These are phyloP conservation scores for Ophthalmolycus amberensis DNA, from an alignment of 2,113 vertebrate species.

Conservation along the genomic window DNA sequence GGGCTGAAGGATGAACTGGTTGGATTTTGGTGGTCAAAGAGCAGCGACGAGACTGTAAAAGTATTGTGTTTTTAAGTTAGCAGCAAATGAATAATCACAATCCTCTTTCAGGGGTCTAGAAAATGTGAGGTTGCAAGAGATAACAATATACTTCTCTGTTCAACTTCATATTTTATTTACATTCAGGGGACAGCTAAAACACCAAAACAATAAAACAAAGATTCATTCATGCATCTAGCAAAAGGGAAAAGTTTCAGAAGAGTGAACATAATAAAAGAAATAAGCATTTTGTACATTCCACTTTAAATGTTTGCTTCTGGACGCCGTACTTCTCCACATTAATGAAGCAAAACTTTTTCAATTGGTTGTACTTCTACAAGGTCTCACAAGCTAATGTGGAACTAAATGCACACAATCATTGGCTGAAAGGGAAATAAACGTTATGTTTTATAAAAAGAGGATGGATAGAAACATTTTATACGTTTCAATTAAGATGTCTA, in stretches of 20 bases:
- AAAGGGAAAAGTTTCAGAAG: not conserved
- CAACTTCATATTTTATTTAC: not conserved
- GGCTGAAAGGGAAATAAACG: not conserved
- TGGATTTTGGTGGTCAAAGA: not conserved
- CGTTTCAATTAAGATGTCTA: slow-evolving; percentile 40
- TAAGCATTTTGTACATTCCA: not conserved
- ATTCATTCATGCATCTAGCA: not conserved
- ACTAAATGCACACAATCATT: not conserved
- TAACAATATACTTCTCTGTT: not conserved
- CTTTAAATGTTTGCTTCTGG: not conserved
- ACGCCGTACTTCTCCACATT: not conserved
- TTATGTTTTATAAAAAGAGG: slow-evolving; percentile 7
- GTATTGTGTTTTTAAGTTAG: not conserved
- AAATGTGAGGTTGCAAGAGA: not conserved
- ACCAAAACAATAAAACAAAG: not conserved
- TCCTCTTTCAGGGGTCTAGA: not conserved
- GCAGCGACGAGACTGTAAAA: not conserved
- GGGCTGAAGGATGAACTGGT: no score
- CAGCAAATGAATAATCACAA: not conserved
- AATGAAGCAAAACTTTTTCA: not conserved
- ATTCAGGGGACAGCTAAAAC: not conserved
- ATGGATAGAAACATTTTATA: slow-evolving; percentile 11
- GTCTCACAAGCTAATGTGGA: not conserved
- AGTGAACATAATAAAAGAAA: not conserved
- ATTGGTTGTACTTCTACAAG: not conserved